Evolutionary conservation across 2,113 vertebrate genomes (phyloP), one percentile per base, ranked within the genome.

Genomic region (Irena cyanogastra): DNA sequence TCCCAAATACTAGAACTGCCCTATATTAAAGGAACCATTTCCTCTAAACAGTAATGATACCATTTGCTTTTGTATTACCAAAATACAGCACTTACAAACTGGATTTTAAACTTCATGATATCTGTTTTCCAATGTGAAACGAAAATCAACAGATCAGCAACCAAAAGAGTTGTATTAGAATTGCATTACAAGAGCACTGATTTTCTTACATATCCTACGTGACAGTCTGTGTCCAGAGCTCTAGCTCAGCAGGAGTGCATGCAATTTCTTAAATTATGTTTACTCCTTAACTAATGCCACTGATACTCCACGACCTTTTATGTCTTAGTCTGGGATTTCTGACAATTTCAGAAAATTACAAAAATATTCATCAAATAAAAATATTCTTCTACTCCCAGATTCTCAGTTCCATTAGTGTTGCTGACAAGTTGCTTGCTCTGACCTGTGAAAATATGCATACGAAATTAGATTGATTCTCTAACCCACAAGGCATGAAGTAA

Each of bases 401-500:
- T 79, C n/a, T 82, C 66, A 71, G 20, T 70, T 87, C 59, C 10
- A 2, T 59, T 69, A 76, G 11, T 5, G 9, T 5, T 74, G 39
- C 60, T 75, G 56, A 77, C 42, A 92, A 59, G 54, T 59, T 78
- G 75, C 83, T 87, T 66, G 63, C 60, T 89, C 72, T 28, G 76
- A 94, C 83, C 81, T 54, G 59, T 72, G 60, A 90, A 93, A 93
- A 92, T 17, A 97, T 28, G 59, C 45, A 50, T 22, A 83, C 4
- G 19, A 79, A 82, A 89, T 64, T 20, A 87, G 52, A 89, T 15
- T n/a, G n/a, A 68, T 59, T 64, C 42, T 86, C 60, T 56, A 83
- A 83, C 15, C 39, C 68, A 53, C 10, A 80, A 72, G 30, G 35
- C 42, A 57, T 53, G 10, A 74, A 60, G 37, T 30, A 90, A 63